These are phyloP conservation scores for Marcusenius ussheri DNA, from an alignment of 2,113 vertebrate species.

Conservation along the genomic window DNA sequence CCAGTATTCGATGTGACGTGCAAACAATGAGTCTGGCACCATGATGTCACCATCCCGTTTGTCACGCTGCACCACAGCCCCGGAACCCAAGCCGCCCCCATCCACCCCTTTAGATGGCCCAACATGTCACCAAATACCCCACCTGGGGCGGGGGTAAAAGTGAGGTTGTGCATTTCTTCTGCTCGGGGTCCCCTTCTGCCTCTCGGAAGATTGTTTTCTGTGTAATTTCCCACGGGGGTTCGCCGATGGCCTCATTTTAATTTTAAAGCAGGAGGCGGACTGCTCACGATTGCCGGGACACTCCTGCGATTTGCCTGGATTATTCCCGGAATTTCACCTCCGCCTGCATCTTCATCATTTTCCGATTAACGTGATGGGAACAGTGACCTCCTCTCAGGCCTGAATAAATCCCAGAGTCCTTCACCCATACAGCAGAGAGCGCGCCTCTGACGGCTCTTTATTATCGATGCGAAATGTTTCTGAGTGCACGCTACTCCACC, in stretches of 20 bases:
- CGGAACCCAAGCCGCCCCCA: constrained; percentile 42
- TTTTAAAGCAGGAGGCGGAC: neutral
- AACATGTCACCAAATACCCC: neutral
- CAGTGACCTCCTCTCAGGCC: neutral
- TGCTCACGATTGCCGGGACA: neutral
- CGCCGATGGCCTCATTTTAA: neutral
- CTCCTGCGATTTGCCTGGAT: neutral
- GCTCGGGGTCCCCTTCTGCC: neutral
- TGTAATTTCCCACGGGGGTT: neutral
- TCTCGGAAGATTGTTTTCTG: neutral
- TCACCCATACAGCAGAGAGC: neutral
- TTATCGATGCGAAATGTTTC: neutral
- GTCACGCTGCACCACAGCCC: constrained; percentile 25
- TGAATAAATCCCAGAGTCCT: constrained; percentile 5
- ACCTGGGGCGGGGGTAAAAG: neutral
- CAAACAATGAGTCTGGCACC: constrained; percentile 28
- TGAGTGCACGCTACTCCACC: neutral
- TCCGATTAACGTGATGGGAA: neutral
- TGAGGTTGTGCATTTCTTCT: neutral
- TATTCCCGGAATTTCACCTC: neutral
- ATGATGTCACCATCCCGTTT: constrained; percentile 30
- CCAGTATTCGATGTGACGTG: constrained; percentile 16
- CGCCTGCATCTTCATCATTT: neutral
- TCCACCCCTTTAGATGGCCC: neutral
- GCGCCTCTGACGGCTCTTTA: neutral